Evolutionary conservation across 2,888 invertebrate genomes (phyloP).

Genomic region (Lutraria lutraria): DNA sequence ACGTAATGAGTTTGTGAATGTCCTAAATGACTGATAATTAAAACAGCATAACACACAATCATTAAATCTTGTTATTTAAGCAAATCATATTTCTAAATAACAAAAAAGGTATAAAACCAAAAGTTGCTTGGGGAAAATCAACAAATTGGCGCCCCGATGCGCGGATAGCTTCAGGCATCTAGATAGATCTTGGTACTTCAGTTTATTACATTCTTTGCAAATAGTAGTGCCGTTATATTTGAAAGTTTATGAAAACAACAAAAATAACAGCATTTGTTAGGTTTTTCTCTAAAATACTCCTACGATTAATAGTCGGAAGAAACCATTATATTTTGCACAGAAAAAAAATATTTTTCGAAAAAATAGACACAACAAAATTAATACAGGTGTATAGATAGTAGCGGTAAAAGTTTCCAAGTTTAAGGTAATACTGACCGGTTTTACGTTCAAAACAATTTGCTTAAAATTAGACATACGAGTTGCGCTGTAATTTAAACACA

Average conservation of each 20-base stretch:
- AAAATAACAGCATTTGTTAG: background rate
- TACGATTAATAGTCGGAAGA: background rate
- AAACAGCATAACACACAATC: background rate
- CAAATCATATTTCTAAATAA: background rate
- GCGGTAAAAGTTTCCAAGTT: too few species aligned
- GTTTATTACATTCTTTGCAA: background rate
- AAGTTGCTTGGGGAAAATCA: background rate
- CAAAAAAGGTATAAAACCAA: background rate
- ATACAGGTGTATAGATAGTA: too few species aligned
- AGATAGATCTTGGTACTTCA: background rate
- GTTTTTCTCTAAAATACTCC: background rate
- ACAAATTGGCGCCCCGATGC: background rate
- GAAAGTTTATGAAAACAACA: background rate
- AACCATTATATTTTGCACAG: too few species aligned
- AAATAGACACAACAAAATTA: too few species aligned
- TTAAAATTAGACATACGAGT: too few species aligned
- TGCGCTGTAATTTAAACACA: too few species aligned
- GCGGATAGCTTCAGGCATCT: background rate
- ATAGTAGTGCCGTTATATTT: background rate
- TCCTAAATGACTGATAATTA: background rate
- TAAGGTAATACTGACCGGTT: too few species aligned
- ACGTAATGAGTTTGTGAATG: background rate
- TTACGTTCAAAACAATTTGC: too few species aligned
- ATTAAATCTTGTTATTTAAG: background rate
- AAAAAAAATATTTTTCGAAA: too few species aligned